Base-by-base conservation (phyloP, 2,888 invertebrate genomes). In the Rosalia funebris region DNA sequence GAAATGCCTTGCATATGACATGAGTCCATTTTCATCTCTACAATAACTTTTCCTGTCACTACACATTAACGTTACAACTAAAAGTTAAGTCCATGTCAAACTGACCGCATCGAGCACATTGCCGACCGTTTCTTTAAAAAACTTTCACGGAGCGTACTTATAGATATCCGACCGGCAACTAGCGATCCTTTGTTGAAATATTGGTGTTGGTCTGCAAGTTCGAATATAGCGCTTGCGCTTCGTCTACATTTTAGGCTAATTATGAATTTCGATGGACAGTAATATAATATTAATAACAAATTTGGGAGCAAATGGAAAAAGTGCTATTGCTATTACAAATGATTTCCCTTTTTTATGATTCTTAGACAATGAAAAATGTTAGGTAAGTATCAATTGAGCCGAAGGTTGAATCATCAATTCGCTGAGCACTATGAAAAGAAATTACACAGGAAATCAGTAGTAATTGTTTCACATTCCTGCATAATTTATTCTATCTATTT, bases 91-190 rank as follows among this genome's bases (percentile, higher is more conserved):
- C 39, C 4, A 9, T 15, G 16, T 34, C 17, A 11, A 17, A 11
- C 42, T 12, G 42, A 37, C 19, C 61, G 59, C 58, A 57, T 36
- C 58, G 63, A 65, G 53, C 66, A 66, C 69, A 62, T 67, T 64
- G 57, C 57, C 53, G 50, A 42, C 50, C 61, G 45, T 57, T 45
- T 48, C 56, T 65, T 50, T 59, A 59, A 64, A 64, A 50, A 62
- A 63, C 69, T 66, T 69, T 70, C 69, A 70, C 69, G 62, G 61
- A 62, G 62, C 68, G 60, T 54, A 52, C 69, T 55, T 55, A 45
- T 52, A 57, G 57, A 65, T 55, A 62, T 64, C 60, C 68, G 68
- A 48, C 68, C 65, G 63, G 45, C 66, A 64, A 71, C 71, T 69
- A 65, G 53, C 42, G 31, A 32, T 53, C 41, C 53, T 53, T 42